phyloP scores from a whole-genome alignment of 1,140 invertebrate genomes.

The Drosophila tristis region DNA sequence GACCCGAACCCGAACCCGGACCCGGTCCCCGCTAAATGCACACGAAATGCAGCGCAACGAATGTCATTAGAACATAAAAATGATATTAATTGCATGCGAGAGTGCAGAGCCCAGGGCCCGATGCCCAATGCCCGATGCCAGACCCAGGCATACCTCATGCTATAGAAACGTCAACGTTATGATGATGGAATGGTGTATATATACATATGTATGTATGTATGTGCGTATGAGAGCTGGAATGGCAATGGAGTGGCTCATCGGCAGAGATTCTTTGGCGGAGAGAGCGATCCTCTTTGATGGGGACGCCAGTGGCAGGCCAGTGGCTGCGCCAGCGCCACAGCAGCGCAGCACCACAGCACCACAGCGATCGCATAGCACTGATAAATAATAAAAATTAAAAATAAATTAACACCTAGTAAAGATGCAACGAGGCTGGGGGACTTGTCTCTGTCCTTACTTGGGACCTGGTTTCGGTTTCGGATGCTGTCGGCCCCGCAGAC shows the following conservation, averaged over 20 bases:
- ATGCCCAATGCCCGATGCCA: not conserved
- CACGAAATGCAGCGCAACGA: slow-evolving; percentile 80
- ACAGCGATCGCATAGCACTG: slow-evolving; percentile 63
- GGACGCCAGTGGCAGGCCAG: slow-evolving; percentile 10
- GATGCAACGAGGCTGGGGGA: slow-evolving; percentile 36
- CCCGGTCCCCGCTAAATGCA: slow-evolving; percentile 54
- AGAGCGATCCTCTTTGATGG: slow-evolving; percentile 39
- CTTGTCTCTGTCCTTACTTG: slow-evolving; percentile 36
- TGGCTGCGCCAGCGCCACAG: not conserved
- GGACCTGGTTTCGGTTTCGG: slow-evolving; percentile 33
- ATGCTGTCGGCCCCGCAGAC: slow-evolving; percentile 51
- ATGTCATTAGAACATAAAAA: slow-evolving; percentile 83
- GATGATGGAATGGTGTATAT: slow-evolving; percentile 57
- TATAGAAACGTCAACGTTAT: slow-evolving; percentile 76
- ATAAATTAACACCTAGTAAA: slow-evolving; percentile 83
- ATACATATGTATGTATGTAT: not conserved
- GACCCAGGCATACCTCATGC: slow-evolving; percentile 31
- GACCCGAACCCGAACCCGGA: not conserved
- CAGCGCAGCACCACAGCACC: not conserved
- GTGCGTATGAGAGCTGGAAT: slow-evolving; percentile 1
- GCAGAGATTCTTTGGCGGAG: not conserved
- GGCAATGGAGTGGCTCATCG: too few species aligned
- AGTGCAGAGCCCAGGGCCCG: slow-evolving; percentile 41
- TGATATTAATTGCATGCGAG: slow-evolving; percentile 83
- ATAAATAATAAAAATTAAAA: slow-evolving; percentile 83